Base-by-base conservation (phyloP, 1,140 invertebrate species). In the Ips nitidus region DNA sequence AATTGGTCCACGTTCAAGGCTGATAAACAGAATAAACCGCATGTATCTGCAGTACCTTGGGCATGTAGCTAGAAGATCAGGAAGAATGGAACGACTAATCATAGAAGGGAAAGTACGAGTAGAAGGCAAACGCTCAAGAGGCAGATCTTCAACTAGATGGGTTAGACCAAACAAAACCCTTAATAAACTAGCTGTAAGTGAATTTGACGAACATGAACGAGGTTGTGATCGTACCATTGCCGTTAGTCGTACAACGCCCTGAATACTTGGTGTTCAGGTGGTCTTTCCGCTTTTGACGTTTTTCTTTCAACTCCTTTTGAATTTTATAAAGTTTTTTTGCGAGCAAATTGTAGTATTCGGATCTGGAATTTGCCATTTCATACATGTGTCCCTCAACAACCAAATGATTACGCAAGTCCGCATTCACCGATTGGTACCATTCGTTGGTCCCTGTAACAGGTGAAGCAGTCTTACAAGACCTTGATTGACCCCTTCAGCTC, bases 241-340 rank as follows among this genome's bases (percentile, higher is more conserved):
- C 45, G 75, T 60, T 61, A 69, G 74, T 47, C 74, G 68, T 59
- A 71, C 58, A 43, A 73, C 72, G 43, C 71, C 71, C 65, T 71
- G 74, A 7, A 74, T 42, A 59, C 70, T 71, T 3, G 82, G 82
- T 81, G 79, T 64, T 79, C 71, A 86, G 83, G 75, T 88, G 89
- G 77, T 94, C 92, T 82, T 95, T 93, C 60, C 95, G 86, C 77
- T 94, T 94, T 69, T 95, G 91, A 58, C 91, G 83, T 77, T 94
- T 94, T 75, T 94, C 92, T 76, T 94, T 91, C 72, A 99, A 82
- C 81, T 99, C 98, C 80, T 99, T 99, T 80, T 99, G 97, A 71
- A 99, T 99, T 83, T 99, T 99, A 79, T 99, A 99, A 72, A 99
- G 99, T 81, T 99, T 99, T 78, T 99, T 97, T 0, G 98, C 98